These are phyloP conservation scores for Hippocampus kuda DNA, from an alignment of 2,797 vertebrate species.

Conservation along the genomic window DNA sequence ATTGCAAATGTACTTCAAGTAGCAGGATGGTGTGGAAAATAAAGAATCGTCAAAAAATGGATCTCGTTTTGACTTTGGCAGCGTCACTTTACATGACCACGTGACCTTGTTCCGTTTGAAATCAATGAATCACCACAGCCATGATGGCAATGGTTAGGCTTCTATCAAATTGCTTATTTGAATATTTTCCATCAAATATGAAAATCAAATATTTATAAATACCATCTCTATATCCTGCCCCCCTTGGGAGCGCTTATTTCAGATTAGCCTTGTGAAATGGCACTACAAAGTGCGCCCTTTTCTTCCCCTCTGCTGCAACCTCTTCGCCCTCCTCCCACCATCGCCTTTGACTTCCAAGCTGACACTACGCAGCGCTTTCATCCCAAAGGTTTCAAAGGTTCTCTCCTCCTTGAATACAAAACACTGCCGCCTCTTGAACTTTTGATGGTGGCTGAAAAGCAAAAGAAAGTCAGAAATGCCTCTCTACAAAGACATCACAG, in stretches of 20 bases:
- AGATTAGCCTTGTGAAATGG: conserved; percentile 49
- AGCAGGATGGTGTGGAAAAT: background rate
- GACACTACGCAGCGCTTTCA: conserved; percentile 67
- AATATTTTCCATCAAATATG: background rate
- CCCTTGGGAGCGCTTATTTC: conserved; percentile 35
- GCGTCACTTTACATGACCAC: no score
- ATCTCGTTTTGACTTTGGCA: no score
- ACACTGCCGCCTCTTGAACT: conserved; percentile 70
- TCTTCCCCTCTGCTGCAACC: conserved; percentile 40
- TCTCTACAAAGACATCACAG: conserved; percentile 70
- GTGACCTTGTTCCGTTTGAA: background rate
- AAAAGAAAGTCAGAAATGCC: conserved; percentile 64
- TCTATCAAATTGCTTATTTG: background rate
- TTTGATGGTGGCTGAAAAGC: conserved; percentile 72
- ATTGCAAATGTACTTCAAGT: conserved; percentile 17
- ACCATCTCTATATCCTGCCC: background rate
- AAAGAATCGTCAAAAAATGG: background rate
- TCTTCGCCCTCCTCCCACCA: conserved; percentile 50
- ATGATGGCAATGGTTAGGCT: background rate
- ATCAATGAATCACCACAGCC: background rate
- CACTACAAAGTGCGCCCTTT: conserved; percentile 61
- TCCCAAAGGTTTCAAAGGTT: conserved; percentile 70
- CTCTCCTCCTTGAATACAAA: conserved; percentile 70
- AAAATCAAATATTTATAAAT: conserved; percentile 11
- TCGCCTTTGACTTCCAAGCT: conserved; percentile 63